phyloP scores from a whole-genome alignment of 1,140 invertebrate species.

The Choristoneura fumiferana region DNA sequence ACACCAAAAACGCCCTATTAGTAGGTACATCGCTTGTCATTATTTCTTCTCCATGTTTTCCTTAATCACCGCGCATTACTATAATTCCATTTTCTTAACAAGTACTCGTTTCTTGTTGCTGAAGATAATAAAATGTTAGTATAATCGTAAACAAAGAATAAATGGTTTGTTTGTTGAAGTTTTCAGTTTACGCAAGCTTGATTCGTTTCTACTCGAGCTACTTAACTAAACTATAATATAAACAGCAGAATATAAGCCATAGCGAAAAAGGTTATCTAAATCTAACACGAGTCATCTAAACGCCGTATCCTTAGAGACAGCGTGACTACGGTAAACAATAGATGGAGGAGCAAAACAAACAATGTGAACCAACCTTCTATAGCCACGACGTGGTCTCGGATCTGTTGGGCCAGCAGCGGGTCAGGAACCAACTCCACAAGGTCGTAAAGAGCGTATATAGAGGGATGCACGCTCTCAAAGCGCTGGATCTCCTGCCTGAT shows the following conservation, averaged over 20 bases:
- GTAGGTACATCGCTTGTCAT: background rate
- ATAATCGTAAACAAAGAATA: background rate
- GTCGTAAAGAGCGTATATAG: conserved; percentile 99
- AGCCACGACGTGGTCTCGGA: conserved; percentile 97
- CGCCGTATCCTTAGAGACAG: conserved; percentile 9
- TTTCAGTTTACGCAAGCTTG: too few species aligned
- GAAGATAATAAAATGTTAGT: background rate
- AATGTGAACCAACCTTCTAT: conserved; percentile 91
- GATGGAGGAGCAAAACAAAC: conserved; percentile 22
- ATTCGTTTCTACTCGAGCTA: background rate
- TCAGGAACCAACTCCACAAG: conserved; percentile 95
- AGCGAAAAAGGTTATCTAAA: conserved; percentile 5
- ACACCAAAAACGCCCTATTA: background rate
- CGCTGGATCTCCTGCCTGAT: conserved; percentile 98
- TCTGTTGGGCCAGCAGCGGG: conserved; percentile 94
- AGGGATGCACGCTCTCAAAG: conserved; percentile 99
- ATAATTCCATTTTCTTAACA: background rate
- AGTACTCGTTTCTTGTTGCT: conserved; percentile 1
- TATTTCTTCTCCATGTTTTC: conserved; percentile 8
- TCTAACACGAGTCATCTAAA: conserved; percentile 4
- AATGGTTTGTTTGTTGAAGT: background rate
- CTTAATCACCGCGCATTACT: background rate
- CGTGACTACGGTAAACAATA: conserved; percentile 38
- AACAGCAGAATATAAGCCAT: background rate
- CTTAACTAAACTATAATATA: background rate